A percentile compares a stretch with the other conserved stretches of the same genome.
Evolutionary conservation across 2,797 vertebrate genomes (phyloP).

Genomic region (Hemibagrus guttatus): DNA sequence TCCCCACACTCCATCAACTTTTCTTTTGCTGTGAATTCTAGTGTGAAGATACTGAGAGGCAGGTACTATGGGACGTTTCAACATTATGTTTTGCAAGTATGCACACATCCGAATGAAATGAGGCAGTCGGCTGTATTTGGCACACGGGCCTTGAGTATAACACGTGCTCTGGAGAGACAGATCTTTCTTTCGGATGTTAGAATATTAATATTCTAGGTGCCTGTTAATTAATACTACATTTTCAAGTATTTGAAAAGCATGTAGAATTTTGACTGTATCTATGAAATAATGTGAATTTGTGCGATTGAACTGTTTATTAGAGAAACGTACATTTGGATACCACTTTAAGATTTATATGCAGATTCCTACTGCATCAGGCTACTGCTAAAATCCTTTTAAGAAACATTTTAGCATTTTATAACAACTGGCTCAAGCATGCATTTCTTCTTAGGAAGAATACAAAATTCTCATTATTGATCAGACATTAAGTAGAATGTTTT

Average conservation of each 20-base stretch:
- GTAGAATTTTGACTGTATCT: background rate
- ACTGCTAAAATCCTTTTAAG: background rate
- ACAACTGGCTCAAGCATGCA: background rate
- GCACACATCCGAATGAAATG: background rate
- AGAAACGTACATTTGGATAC: background rate
- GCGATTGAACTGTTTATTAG: background rate
- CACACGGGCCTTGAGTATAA: background rate
- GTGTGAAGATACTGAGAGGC: too few relatives aligned
- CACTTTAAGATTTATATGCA: background rate
- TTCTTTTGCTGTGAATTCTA: background rate
- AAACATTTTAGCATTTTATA: background rate
- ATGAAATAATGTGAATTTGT: background rate
- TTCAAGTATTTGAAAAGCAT: background rate
- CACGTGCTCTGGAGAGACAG: background rate
- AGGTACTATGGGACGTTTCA: background rate
- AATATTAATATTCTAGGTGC: background rate
- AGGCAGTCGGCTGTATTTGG: background rate
- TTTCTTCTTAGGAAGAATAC: background rate
- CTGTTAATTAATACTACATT: background rate
- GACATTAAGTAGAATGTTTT: background rate
- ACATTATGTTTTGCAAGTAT: background rate
- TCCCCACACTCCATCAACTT: background rate
- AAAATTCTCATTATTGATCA: background rate
- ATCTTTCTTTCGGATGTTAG: background rate
- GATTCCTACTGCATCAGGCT: too few relatives aligned